A percentile compares a stretch with the other conserved stretches of the same genome.
phyloP scores from a whole-genome alignment of 2,888 invertebrate genomes.

The Eilema griseolum region DNA sequence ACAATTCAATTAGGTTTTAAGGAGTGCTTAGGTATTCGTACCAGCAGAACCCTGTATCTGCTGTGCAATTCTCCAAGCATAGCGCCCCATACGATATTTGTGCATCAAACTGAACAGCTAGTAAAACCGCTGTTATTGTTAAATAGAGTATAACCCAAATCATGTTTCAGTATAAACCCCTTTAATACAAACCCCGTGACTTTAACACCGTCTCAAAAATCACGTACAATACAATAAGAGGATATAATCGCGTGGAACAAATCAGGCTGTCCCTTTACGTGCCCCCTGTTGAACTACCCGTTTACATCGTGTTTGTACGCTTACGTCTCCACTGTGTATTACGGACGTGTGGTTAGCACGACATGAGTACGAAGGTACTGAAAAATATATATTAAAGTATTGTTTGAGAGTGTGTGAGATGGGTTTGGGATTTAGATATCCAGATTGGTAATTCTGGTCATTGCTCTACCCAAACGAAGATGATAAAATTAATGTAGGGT shows the following conservation, averaged over 20 bases:
- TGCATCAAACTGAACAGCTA: too few species aligned
- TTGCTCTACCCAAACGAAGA: too few species aligned
- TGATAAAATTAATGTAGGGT: too few species aligned
- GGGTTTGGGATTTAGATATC: too few species aligned
- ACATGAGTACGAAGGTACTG: conserved; percentile 26
- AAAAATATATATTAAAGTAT: background rate
- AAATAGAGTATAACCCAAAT: background rate
- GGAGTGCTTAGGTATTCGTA: too few species aligned
- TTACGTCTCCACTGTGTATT: conserved; percentile 46
- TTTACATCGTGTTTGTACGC: conserved; percentile 52
- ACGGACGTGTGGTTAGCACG: conserved; percentile 33
- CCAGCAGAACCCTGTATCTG: too few species aligned
- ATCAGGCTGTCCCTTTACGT: conserved; percentile 44
- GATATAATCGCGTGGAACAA: conserved; percentile 26
- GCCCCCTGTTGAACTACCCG: conserved; percentile 41
- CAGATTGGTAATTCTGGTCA: too few species aligned
- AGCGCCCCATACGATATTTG: too few species aligned
- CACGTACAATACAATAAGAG: conserved; percentile 21
- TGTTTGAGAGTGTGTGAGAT: too few species aligned
- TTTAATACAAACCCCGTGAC: conserved; percentile 3
- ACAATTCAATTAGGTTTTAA: too few species aligned
- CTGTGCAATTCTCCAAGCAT: too few species aligned
- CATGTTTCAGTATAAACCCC: background rate
- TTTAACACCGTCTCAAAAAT: conserved; percentile 11
- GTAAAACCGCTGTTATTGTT: background rate